Evolutionary conservation across 2,888 invertebrate genomes (phyloP).

Genomic region (Eubasilissa splendida): DNA sequence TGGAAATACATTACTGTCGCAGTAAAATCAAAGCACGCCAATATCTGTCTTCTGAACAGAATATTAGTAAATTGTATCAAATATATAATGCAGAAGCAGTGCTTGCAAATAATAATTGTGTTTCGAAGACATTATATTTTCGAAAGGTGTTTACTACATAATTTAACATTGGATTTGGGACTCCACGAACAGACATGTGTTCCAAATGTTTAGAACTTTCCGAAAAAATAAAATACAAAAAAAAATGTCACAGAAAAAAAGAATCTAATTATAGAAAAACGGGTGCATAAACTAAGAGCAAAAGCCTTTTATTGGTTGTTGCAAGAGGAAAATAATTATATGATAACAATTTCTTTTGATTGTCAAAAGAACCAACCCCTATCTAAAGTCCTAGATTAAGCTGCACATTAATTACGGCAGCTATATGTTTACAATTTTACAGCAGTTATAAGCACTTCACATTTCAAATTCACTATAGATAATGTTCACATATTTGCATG

Average conservation of each 20-base stretch:
- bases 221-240: slow-evolving; percentile 59
- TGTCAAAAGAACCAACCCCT: slow-evolving; percentile 60
- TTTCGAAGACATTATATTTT: slow-evolving; percentile 44
- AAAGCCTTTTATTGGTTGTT: slow-evolving; percentile 59
- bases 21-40: no score
- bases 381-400: slow-evolving; percentile 62
- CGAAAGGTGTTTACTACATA: slow-evolving; percentile 59
- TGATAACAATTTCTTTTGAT: slow-evolving; percentile 60
- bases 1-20: no score
- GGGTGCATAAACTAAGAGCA: slow-evolving; percentile 53
- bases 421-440: slow-evolving; percentile 45
- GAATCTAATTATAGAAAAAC: slow-evolving; percentile 58
- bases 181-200: slow-evolving; percentile 58
- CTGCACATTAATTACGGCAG: slow-evolving; percentile 62
- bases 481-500: slow-evolving; percentile 60
- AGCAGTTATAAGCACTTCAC: slow-evolving; percentile 59
- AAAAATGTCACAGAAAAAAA: slow-evolving; percentile 49
- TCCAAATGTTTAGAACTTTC: no score
- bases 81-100: no score
- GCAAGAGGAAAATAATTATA: slow-evolving; percentile 57
- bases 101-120: slow-evolving; percentile 52
- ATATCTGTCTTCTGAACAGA: no score
- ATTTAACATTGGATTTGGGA: slow-evolving; percentile 60
- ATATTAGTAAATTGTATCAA: no score
- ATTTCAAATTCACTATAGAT: slow-evolving; percentile 56